These are phyloP conservation scores for Sminthurinus signatus DNA, from an alignment of 1,140 invertebrate genomes.

Conservation along the genomic window DNA sequence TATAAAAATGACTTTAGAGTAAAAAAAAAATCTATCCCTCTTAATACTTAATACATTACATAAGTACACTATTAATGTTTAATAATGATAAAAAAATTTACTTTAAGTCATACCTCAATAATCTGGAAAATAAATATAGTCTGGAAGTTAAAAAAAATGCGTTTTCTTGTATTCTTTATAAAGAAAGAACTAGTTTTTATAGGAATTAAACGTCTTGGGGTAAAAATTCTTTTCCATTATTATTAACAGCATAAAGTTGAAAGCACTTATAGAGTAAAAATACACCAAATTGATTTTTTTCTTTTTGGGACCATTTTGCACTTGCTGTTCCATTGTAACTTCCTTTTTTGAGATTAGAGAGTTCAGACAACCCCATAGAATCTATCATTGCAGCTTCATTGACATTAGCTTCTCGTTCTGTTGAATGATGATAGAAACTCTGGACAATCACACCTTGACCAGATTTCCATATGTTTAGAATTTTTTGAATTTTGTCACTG, in stretches of 20 bases:
- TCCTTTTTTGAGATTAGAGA: conserved; percentile 37
- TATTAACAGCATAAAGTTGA: conserved; percentile 30
- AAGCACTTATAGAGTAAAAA: conserved; percentile 31
- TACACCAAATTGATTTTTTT: conserved; percentile 35
- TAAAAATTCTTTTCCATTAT: conserved; percentile 21
- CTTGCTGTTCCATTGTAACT: conserved; percentile 20
- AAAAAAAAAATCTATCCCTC: too few species aligned
- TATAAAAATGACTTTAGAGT: too few species aligned
- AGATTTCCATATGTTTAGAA: conserved; percentile 35
- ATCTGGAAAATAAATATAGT: too few species aligned
- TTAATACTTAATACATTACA: too few species aligned
- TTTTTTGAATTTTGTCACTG: conserved; percentile 28
- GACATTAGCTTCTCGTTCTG: conserved; percentile 35
- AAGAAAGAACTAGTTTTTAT: too few species aligned
- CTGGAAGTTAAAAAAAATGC: too few species aligned
- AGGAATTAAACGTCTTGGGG: conserved; percentile 28
- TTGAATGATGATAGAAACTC: conserved; percentile 31
- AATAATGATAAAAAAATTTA: too few species aligned
- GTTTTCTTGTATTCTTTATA: too few species aligned
- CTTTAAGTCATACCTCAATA: too few species aligned
- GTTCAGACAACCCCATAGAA: conserved; percentile 30
- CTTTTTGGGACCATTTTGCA: conserved; percentile 28
- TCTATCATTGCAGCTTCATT: conserved; percentile 41
- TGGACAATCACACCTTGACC: conserved; percentile 28
- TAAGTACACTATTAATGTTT: too few species aligned